phyloP scores from a whole-genome alignment of 2,888 invertebrate genomes.

The Polyommatus icarus region DNA sequence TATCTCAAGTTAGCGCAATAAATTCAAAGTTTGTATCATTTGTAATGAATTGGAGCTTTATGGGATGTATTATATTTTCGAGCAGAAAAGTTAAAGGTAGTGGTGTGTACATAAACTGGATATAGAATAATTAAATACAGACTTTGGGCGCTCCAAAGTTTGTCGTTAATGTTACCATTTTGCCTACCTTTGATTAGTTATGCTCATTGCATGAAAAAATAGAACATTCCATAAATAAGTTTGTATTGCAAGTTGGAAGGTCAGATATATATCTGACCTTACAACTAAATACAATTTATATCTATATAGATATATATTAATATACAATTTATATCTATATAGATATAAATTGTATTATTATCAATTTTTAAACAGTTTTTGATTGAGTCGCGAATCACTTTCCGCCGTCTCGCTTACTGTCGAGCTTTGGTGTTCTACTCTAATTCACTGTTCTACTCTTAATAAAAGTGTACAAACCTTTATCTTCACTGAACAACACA shows the following conservation, averaged over 20 bases:
- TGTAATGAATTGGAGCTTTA: background rate
- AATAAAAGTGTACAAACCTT: background rate
- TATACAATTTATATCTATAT: too few species aligned
- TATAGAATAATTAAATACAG: background rate
- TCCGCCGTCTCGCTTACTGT: too few species aligned
- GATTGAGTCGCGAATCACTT: background rate
- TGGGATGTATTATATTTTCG: background rate
- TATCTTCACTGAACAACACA: background rate
- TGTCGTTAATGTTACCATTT: background rate
- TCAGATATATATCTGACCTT: too few species aligned
- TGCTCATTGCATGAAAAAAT: background rate
- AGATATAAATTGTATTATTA: background rate
- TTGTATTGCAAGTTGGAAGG: background rate
- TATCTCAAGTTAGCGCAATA: conserved; percentile 23
- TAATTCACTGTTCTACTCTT: too few species aligned
- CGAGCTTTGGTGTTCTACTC: too few species aligned
- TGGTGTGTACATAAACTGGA: background rate
- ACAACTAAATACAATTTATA: too few species aligned
- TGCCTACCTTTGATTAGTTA: background rate
- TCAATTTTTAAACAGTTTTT: background rate
- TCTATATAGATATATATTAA: too few species aligned
- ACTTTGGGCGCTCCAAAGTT: background rate
- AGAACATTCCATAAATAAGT: background rate
- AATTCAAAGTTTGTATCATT: background rate
- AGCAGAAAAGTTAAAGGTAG: background rate